Conservation (phyloP, 2,888 invertebrate species). For the Spicauda simplicius region DNA sequence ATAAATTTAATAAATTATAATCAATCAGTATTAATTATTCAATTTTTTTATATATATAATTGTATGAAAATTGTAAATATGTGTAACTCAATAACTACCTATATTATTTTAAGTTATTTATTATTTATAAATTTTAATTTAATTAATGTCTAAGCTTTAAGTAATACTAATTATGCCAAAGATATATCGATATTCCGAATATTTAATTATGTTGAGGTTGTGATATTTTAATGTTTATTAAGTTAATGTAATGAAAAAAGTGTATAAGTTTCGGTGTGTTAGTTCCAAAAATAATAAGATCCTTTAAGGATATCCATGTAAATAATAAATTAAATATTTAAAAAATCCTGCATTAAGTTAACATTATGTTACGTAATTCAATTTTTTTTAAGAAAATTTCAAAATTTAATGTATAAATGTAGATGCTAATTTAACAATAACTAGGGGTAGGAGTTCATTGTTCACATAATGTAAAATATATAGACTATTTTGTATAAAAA, state of each 20-base stretch:
- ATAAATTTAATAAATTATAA: background rate
- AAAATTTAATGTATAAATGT: too few species aligned
- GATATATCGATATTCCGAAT: constrained; percentile 34
- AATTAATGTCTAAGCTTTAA: background rate
- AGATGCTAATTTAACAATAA: too few species aligned
- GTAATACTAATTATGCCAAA: constrained; percentile 38
- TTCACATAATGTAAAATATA: too few species aligned
- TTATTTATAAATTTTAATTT: background rate
- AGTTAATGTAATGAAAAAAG: background rate
- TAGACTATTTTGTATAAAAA: too few species aligned
- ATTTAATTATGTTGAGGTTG: constrained; percentile 46
- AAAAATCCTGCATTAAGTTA: too few species aligned
- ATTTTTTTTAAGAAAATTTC: too few species aligned
- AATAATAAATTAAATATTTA: too few species aligned
- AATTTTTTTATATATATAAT: background rate
- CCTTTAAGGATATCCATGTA: too few species aligned
- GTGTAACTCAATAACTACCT: too few species aligned
- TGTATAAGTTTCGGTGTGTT: background rate
- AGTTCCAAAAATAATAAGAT: background rate
- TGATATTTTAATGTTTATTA: constrained; percentile 43
- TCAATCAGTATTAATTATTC: background rate
- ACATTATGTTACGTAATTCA: too few species aligned
- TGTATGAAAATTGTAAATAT: background rate
- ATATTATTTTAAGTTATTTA: too few species aligned
- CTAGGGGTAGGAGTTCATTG: too few species aligned